Evolutionary conservation across 92 coral and sea anemone species (phyloP).

Genomic region (Ricordea florida): DNA sequence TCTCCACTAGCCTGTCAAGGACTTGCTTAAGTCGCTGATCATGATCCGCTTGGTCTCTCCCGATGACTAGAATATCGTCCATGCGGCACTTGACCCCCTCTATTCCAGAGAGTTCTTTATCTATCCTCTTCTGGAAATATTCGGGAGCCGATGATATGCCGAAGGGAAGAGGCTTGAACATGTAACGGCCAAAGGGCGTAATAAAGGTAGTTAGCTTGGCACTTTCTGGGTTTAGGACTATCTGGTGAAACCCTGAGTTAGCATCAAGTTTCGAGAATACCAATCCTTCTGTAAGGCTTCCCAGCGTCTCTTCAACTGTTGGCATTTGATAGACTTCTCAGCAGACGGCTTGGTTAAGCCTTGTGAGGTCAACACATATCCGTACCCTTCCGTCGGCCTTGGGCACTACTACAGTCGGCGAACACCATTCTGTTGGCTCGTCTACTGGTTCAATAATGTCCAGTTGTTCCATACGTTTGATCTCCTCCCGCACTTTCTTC

Average conservation of each 20-base stretch:
- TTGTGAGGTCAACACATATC: conserved; percentile 48
- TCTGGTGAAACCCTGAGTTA: too few species aligned
- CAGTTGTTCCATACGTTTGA: conserved; percentile 9
- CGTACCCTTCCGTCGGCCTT: conserved; percentile 34
- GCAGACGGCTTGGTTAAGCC: conserved; percentile 43
- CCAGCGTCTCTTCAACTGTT: conserved; percentile 61
- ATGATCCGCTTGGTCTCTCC: conserved; percentile 59
- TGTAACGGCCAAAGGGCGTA: conserved; percentile 43
- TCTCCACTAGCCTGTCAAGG: conserved; percentile 49
- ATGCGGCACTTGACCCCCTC: conserved; percentile 56
- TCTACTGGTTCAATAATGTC: conserved; percentile 47
- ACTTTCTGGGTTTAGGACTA: too few species aligned
- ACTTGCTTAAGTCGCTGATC: conserved; percentile 22
- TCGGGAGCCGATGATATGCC: conserved; percentile 42
- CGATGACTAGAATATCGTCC: conserved; percentile 47
- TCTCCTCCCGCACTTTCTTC: conserved; percentile 30
- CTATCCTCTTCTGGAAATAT: conserved; percentile 52
- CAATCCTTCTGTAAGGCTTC: conserved; percentile 42
- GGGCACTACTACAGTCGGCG: conserved; percentile 50
- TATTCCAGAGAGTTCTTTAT: conserved; percentile 39
- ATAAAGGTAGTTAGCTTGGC: too few species aligned
- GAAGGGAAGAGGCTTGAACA: conserved; percentile 48
- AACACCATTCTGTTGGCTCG: conserved; percentile 48
- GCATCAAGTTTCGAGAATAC: too few species aligned
- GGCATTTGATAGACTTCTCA: too few species aligned